phyloP scores from a whole-genome alignment of 2,113 vertebrate species.

The Procavia capensis region DNA sequence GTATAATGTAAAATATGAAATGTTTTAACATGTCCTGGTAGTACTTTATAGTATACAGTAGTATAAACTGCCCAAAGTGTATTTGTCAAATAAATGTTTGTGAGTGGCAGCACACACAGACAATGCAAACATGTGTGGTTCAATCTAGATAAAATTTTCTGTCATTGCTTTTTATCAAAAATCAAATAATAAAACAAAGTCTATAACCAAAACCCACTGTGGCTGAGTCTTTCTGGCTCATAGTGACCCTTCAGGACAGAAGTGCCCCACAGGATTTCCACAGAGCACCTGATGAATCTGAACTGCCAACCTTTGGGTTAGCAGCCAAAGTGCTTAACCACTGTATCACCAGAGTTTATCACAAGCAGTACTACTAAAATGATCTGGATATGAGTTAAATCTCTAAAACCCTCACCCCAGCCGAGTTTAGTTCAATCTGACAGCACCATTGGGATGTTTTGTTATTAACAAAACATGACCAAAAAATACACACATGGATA shows the following conservation, averaged over 20 bases:
- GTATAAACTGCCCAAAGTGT: not conserved
- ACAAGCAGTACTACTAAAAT: not conserved
- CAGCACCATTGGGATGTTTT: not conserved
- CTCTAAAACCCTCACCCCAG: not conserved
- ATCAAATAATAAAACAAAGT: not conserved
- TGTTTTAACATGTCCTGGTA: not conserved
- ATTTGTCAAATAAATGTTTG: slow-evolving; percentile 25
- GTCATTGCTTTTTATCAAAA: slow-evolving; percentile 37
- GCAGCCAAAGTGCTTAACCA: not conserved
- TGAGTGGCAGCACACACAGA: not conserved
- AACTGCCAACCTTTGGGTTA: too few species aligned
- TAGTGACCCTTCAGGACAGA: too few species aligned
- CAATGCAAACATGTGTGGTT: not conserved
- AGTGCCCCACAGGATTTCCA: too few species aligned
- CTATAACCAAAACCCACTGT: not conserved
- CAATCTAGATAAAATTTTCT: not conserved
- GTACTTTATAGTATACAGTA: not conserved
- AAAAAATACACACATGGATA: slow-evolving; percentile 33
- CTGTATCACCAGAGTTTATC: not conserved
- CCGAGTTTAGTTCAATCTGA: not conserved
- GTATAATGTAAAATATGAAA: not conserved
- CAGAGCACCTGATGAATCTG: too few species aligned
- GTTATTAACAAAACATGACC: slow-evolving; percentile 25
- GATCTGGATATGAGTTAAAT: not conserved
- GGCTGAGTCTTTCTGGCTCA: too few species aligned